A percentile compares a stretch with the other conserved stretches of the same genome.
These are phyloP conservation scores for Phoxinus dragarum DNA, from an alignment of 2,797 vertebrate species.

Conservation along the genomic window DNA sequence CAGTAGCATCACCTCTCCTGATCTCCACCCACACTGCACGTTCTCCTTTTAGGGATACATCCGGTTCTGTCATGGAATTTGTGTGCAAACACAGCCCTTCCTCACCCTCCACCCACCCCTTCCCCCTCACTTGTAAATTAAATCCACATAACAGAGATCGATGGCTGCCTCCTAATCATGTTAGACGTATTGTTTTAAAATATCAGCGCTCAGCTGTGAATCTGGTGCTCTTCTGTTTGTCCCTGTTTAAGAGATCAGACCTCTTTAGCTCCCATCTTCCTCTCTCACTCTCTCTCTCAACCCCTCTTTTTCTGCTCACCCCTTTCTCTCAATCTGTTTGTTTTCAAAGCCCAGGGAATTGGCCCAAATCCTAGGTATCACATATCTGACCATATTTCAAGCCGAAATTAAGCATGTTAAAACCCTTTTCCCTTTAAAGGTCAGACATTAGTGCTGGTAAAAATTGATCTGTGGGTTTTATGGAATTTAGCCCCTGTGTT, in stretches of 20 bases:
- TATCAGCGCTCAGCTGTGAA: conserved; percentile 81
- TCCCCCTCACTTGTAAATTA: conserved; percentile 73
- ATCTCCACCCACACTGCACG: conserved; percentile 25
- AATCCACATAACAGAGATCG: conserved; percentile 80
- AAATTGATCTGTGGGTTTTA: conserved; percentile 95
- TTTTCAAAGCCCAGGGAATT: conserved; percentile 86
- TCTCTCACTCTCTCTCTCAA: conserved; percentile 60
- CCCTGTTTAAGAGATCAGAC: conserved; percentile 82
- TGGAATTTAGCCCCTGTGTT: conserved; percentile 96
- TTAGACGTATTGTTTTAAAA: conserved; percentile 85
- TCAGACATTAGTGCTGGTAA: conserved; percentile 97
- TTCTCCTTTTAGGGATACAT: conserved; percentile 51
- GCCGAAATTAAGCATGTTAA: conserved; percentile 89
- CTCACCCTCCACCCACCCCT: conserved; percentile 43
- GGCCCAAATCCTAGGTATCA: conserved; percentile 87
- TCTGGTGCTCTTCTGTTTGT: conserved; percentile 82
- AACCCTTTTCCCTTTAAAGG: conserved; percentile 91
- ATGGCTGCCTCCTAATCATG: conserved; percentile 81
- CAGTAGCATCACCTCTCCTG: conserved; percentile 48
- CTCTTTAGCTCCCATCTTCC: conserved; percentile 75
- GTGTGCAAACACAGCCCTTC: conserved; percentile 42
- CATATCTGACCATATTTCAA: conserved; percentile 94
- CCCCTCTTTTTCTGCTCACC: conserved; percentile 70
- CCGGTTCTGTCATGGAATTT: conserved; percentile 56
- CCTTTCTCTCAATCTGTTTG: conserved; percentile 82